Conservation (phyloP, 2,888 invertebrate genomes). For the Cyrtodaria siliqua region DNA sequence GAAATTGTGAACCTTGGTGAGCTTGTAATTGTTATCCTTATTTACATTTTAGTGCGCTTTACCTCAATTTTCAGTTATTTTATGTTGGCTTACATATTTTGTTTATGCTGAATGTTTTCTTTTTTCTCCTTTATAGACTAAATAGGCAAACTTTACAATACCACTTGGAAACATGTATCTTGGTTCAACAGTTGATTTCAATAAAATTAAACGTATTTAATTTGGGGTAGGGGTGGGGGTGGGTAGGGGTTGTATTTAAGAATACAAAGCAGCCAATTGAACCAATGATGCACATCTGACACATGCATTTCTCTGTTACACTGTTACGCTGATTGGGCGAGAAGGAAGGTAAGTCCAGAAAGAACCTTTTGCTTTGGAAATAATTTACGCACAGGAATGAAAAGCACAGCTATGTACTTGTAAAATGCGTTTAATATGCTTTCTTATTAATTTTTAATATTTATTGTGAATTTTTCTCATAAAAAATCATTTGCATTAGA, state of each 20-base stretch:
- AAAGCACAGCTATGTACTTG: conserved; percentile 3
- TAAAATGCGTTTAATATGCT: background rate
- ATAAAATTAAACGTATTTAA: too few species aligned
- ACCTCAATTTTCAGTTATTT: conserved; percentile 14
- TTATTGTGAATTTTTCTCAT: too few species aligned
- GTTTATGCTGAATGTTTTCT: conserved; percentile 19
- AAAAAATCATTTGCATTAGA: too few species aligned
- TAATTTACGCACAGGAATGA: conserved; percentile 14
- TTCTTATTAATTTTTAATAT: conserved; percentile 8
- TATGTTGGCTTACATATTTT: conserved; percentile 21
- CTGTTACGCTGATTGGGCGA: background rate
- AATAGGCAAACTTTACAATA: conserved; percentile 28
- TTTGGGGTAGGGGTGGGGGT: too few species aligned
- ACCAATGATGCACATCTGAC: background rate
- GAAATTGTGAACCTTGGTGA: conserved; percentile 21
- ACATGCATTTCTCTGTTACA: background rate
- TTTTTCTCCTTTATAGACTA: conserved; percentile 12
- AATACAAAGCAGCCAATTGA: too few species aligned
- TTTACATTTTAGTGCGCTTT: conserved; percentile 39
- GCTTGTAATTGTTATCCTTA: conserved; percentile 30
- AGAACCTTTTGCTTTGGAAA: conserved; percentile 26
- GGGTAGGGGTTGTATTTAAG: too few species aligned
- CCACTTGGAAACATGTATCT: conserved; percentile 3
- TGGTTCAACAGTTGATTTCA: background rate
- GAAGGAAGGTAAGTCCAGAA: conserved; percentile 2